Percentiles rank a stretch among this genome's conserved stretches.
Evolutionary conservation across 1,140 invertebrate species (phyloP).

Genomic region (Metopolophium dirhodum): DNA sequence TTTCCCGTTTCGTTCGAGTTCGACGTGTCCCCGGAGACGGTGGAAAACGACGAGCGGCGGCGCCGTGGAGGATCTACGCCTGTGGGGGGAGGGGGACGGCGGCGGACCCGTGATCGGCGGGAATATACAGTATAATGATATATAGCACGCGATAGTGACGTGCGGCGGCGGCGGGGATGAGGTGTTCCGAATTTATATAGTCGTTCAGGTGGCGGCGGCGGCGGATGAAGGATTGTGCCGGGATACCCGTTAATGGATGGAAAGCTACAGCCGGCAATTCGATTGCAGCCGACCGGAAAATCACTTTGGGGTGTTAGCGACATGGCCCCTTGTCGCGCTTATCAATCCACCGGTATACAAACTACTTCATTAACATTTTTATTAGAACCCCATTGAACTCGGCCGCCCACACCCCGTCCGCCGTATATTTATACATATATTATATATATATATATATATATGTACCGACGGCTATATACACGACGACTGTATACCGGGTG

Average conservation of each 20-base stretch:
- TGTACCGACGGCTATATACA: background rate
- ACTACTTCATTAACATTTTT: conserved; percentile 58
- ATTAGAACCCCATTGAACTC: conserved; percentile 56
- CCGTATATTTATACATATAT: background rate
- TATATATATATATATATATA: background rate
- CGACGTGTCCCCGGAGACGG: conserved; percentile 38
- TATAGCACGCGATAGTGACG: background rate
- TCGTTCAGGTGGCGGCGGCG: conserved; percentile 41
- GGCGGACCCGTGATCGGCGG: background rate
- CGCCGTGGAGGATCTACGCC: background rate
- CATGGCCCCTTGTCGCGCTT: conserved; percentile 56
- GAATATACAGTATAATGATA: background rate
- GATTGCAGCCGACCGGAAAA: conserved; percentile 56
- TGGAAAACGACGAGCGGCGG: background rate
- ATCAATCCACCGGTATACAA: conserved; percentile 56
- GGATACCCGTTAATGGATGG: conserved; percentile 57
- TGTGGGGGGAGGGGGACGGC: background rate
- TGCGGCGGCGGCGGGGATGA: background rate
- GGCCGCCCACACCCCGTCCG: background rate
- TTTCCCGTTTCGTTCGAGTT: conserved; percentile 38
- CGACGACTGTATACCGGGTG: too few relatives aligned
- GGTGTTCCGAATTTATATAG: conserved; percentile 24
- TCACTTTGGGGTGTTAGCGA: conserved; percentile 57
- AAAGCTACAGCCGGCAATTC: conserved; percentile 57
- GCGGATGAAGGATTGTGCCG: conserved; percentile 55